Evolutionary conservation across 2,113 vertebrate genomes (phyloP), one percentile per base, ranked within the genome.

Genomic region (Leiothrix lutea): DNA sequence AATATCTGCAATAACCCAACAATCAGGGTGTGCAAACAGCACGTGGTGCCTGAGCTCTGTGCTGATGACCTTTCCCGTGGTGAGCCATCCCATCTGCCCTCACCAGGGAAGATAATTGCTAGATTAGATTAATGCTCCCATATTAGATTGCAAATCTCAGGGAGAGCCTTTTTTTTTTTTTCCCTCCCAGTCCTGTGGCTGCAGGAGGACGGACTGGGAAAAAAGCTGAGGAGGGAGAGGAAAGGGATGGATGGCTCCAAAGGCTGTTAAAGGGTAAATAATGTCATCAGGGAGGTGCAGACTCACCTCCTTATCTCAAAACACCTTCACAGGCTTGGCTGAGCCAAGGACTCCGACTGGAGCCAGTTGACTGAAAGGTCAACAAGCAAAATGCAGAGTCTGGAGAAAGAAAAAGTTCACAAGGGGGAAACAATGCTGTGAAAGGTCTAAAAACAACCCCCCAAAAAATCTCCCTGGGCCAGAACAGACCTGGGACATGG

Each of bases 361-460:
- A 94, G 91, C 94, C 78, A 40, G 22, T 25, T 12, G 74, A 62
- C 90, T 94, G 71, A 80, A 94, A 92, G 90, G 57, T 94, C 97
- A 98, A 88, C 83, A 88, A 91, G 90, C 88, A 97, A 97, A 96
- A 94, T 80, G 88, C 92, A 77, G 79, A 92, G 64, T 84, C 29
- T 71, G 64, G 47, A 51, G 75, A 81, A 62, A 80, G 36, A 79
- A 89, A 69, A 78, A 40, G 26, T 61, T 81, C 57, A 71, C 36
- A 14, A n/a, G 23, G 44, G 47, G 56, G 3, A 81, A 74, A 65
- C 21, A 24, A 22, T 36, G 40, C 35, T 23, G 6, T 70, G 78
- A 62, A 69, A 84, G 83, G 40, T 45, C 38, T 71, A 7, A 88
- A 87, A 83, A 70, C 47, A 88, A 35, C 1, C 8, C 11, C 10